Percentiles rank a stretch among this genome's conserved stretches.
phyloP scores from a whole-genome alignment of 2,888 invertebrate species.

The Papilio elwesi region DNA sequence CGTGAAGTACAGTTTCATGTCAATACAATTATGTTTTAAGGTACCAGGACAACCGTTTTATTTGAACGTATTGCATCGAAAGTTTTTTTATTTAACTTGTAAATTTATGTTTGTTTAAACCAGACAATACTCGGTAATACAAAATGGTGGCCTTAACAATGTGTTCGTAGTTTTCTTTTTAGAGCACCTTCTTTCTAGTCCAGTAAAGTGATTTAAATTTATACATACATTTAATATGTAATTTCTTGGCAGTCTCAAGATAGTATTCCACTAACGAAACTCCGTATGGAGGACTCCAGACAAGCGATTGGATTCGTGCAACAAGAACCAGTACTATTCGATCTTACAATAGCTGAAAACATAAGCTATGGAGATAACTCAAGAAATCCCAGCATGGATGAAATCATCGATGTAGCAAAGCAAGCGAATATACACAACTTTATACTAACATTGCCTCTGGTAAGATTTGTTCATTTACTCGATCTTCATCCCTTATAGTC shows the following conservation, averaged over 20 bases:
- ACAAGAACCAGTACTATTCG: slow-evolving; percentile 96
- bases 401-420: slow-evolving; percentile 90
- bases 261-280: slow-evolving; percentile 71
- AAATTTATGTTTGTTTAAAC: too few species aligned
- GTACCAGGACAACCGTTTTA: too few species aligned
- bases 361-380: slow-evolving; percentile 95
- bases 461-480: slow-evolving; percentile 54
- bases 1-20: too few species aligned
- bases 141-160: too few species aligned
- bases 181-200: too few species aligned
- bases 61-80: too few species aligned
- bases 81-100: too few species aligned
- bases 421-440: slow-evolving; percentile 95
- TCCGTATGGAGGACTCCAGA: slow-evolving; percentile 86
- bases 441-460: slow-evolving; percentile 89
- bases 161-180: too few species aligned
- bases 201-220: too few species aligned
- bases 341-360: slow-evolving; percentile 94
- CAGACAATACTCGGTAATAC: too few species aligned
- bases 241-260: slow-evolving; percentile 69
- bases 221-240: too few species aligned
- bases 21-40: too few species aligned
- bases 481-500: not conserved
- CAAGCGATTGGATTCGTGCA: slow-evolving; percentile 94
- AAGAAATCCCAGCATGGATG: slow-evolving; percentile 86